These are phyloP conservation scores for Halocynthia aurantium DNA, from an alignment of 23 tunicate species.

Conservation along the genomic window DNA sequence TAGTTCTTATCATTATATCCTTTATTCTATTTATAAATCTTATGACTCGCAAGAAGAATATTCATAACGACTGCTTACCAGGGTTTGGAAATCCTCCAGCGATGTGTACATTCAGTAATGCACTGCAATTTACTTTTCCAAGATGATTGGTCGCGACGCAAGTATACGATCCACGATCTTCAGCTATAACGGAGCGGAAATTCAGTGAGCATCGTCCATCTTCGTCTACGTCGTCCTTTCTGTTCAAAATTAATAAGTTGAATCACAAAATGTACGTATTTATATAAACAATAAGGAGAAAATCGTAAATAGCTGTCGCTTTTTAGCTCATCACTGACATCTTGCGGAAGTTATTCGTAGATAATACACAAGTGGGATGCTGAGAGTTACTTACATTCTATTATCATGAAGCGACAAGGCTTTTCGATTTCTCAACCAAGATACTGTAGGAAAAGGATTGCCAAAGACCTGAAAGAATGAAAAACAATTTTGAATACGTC, in stretches of 20 bases:
- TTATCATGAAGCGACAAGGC: not conserved
- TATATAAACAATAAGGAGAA: too few species aligned
- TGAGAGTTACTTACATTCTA: not conserved
- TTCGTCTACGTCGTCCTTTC: not conserved
- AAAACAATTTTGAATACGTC: not conserved
- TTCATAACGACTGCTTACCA: not conserved
- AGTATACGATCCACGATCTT: conserved; percentile 4
- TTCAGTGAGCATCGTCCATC: not conserved
- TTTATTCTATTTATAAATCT: too few species aligned
- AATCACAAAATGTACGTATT: too few species aligned
- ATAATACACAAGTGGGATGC: too few species aligned
- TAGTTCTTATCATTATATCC: too few species aligned
- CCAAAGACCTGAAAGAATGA: not conserved
- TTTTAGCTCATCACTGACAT: too few species aligned
- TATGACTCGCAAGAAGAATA: not conserved
- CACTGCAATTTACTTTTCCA: not conserved
- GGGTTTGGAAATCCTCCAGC: not conserved
- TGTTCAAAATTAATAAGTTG: too few species aligned
- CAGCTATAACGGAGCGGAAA: not conserved
- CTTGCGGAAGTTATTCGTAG: too few species aligned
- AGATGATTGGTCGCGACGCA: not conserved
- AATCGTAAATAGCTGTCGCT: too few species aligned
- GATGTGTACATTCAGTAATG: conserved; percentile 4
- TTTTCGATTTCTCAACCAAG: not conserved
- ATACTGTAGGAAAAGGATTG: not conserved